Evolutionary conservation across 2,113 vertebrate genomes (phyloP), one percentile per base, ranked within the genome.

Genomic region (Caranx ignobilis): DNA sequence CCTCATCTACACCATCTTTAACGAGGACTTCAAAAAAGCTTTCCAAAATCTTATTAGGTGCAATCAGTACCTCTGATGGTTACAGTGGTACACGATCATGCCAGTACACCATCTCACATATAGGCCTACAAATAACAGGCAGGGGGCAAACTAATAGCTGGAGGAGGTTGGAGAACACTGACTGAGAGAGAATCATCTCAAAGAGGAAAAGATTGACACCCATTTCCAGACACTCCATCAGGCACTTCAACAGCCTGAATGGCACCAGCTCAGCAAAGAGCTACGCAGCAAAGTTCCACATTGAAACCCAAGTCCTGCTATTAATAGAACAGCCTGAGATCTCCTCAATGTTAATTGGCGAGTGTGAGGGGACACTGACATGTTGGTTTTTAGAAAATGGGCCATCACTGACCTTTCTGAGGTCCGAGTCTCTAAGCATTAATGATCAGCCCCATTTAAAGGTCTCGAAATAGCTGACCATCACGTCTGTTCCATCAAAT

Each of bases 21-120:
- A 99, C 86, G 97, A 99, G 92, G 98, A 99, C 92, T 99, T 99
- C 88, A 99, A 99, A 90, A 99, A 97, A 92, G 98, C 98, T 68
- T 99, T 99, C 91, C 97, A 99, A 92, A 99, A 96, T 94, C 95
- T 99, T 71, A 89, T 99, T 75, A 92, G 91, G 72, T 99, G 98
- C 76, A 96, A 91, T 68, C 94, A 95, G 86, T 97, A 96, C 75
- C 89, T 96, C 89, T 96, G 93, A 96, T 89, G 56, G 62, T 55
- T 50, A 76, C 56, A 79, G 10, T 71, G 68, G 43, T 60, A 56
- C 75, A 70, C 39, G 50, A 55, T 62, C 31, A 48, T 60, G 75
- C 79, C 47, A 47, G 60, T 26, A 73, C 31, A 64, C 68, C 39
- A 43, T 59, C 56, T 35, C 76, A 59, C 8, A 10, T 35, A 77